Base-by-base conservation (phyloP, 1,140 invertebrate genomes). In the Oryctes rhinoceros region DNA sequence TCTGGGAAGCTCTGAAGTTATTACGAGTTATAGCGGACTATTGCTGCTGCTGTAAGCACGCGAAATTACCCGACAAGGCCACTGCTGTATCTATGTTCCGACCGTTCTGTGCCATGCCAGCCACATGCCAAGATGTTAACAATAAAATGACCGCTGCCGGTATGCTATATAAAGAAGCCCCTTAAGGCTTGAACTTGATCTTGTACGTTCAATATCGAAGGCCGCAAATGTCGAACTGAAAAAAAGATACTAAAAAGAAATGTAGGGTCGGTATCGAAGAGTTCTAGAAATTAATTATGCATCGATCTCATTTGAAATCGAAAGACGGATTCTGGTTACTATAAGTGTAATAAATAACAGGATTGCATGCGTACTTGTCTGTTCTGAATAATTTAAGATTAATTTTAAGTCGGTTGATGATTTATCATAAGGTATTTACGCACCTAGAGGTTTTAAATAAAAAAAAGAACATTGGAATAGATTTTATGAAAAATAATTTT, bases 71-170 rank as follows among this genome's bases (percentile, higher is more conserved):
- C 1, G 35, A 7, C 65, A 71, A 71, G 65, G 65, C 20, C 65
- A 71, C 35, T 37, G 65, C 65, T 71, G 65, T 71, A 71, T 71
- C 24, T 24, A 71, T 71, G 65, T 71, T 71, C 65, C 65, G 65
- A 24, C n/a, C 24, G 35, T 71, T 71, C 35, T 20, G 11, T 71
- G 65, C 65, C 65, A 18, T 71, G 35, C 65, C 20, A 71, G 20
- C 65, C 65, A 71, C 65, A 71, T 71, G 65, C 65, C 65, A 71
- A 4, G 65, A 71, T 35, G 20, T 71, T 71, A 71, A 71, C 35
- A 71, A 71, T 71, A 71, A 71, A 71, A 71, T 24, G 65, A 71
- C 65, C 24, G 24, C 65, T 71, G 24, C 65, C 65, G 65, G 65
- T 71, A 71, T 9, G 65, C 65, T 71, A 71, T 35, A 71, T 71